These are phyloP conservation scores for Gryllus longicercus DNA, from an alignment of 2,888 invertebrate genomes.

Conservation along the genomic window DNA sequence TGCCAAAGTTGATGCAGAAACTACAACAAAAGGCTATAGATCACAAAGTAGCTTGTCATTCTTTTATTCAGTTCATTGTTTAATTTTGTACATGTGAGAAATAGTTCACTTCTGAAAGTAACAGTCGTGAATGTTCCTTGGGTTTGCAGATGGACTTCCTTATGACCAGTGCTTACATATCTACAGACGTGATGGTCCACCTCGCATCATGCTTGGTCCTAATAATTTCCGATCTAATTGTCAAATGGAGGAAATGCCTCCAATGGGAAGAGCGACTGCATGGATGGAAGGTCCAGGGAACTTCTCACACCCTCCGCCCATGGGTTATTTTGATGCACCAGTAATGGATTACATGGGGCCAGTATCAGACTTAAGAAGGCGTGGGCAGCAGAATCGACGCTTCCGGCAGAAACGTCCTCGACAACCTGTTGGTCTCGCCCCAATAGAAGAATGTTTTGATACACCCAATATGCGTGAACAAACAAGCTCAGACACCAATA, in stretches of 20 bases:
- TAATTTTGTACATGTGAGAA: no score
- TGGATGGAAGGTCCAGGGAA: slow-evolving; percentile 4
- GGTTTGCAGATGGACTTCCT: background rate
- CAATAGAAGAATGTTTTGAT: background rate
- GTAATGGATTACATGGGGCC: background rate
- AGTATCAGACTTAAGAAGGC: background rate
- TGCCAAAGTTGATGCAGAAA: no score
- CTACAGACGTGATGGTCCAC: background rate
- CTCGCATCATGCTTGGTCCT: background rate
- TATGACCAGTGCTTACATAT: background rate
- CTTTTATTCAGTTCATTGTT: no score
- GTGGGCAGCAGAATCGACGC: background rate
- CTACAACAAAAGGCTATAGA: no score
- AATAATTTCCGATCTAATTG: background rate
- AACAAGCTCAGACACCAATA: background rate
- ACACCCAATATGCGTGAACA: background rate
- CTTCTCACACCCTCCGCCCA: background rate
- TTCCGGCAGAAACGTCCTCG: background rate
- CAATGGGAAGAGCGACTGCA: background rate
- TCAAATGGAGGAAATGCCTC: background rate
- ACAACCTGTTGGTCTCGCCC: background rate
- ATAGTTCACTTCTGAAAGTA: no score
- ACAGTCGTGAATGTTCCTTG: background rate
- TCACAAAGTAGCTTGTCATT: no score
- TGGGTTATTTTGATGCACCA: background rate